These are phyloP conservation scores for Dasypolia templi DNA, from an alignment of 2,888 invertebrate genomes.

Conservation along the genomic window DNA sequence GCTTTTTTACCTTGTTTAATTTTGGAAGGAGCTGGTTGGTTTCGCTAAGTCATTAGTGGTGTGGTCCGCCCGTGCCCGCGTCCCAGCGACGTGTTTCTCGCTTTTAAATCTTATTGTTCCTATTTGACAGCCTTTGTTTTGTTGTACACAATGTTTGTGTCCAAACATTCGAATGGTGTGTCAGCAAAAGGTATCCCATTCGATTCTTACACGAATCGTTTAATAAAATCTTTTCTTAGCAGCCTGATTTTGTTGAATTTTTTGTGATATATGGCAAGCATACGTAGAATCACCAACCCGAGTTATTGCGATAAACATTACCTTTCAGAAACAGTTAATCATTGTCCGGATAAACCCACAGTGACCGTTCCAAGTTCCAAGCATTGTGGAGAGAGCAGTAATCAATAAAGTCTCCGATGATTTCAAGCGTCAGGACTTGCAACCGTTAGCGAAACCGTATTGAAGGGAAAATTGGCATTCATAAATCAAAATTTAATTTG, in stretches of 20 bases:
- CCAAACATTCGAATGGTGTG: constrained; percentile 53
- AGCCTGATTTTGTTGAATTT: not conserved
- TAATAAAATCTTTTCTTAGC: constrained; percentile 8
- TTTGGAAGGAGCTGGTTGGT: constrained; percentile 85
- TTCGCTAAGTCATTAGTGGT: constrained; percentile 89
- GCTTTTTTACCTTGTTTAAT: constrained; percentile 89
- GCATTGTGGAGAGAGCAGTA: constrained; percentile 50
- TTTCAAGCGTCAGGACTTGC: constrained; percentile 50
- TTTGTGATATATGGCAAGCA: constrained; percentile 16
- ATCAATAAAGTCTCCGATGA: constrained; percentile 57
- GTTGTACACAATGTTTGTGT: constrained; percentile 64
- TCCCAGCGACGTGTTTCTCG: constrained; percentile 71
- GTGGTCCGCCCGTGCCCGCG: constrained; percentile 65
- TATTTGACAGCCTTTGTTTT: constrained; percentile 75
- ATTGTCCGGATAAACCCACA: constrained; percentile 50
- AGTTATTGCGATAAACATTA: constrained; percentile 22
- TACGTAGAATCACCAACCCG: constrained; percentile 13
- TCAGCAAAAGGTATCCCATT: constrained; percentile 49
- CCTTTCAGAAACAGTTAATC: constrained; percentile 33
- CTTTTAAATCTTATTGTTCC: constrained; percentile 78
- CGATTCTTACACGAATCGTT: constrained; percentile 26
- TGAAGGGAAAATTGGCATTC: constrained; percentile 79
- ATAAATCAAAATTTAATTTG: constrained; percentile 82
- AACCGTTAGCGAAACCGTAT: constrained; percentile 66
- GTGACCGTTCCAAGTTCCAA: constrained; percentile 31